Conservation (phyloP, 1,140 invertebrate species). For the Rhopalosiphum maidis region DNA sequence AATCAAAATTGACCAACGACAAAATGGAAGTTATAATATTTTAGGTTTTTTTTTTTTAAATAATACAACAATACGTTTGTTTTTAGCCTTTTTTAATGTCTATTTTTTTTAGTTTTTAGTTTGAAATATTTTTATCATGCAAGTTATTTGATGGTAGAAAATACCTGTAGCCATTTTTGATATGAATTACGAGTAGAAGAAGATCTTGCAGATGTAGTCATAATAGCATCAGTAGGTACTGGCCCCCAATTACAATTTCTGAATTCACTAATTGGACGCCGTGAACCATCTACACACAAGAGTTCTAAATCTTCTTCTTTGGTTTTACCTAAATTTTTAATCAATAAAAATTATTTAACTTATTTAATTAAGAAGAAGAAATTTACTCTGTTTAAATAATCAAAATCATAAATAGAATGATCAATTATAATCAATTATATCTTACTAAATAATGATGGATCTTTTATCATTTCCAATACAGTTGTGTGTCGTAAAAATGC, state of each 20-base stretch:
- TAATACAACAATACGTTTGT: not conserved
- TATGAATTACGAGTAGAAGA: slow-evolving; percentile 69
- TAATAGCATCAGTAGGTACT: slow-evolving; percentile 85
- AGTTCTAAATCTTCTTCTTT: slow-evolving; percentile 81
- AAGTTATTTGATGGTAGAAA: not conserved
- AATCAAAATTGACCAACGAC: not conserved
- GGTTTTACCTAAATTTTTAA: slow-evolving; percentile 37
- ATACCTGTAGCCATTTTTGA: slow-evolving; percentile 62
- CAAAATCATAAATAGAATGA: not conserved
- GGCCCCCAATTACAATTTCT: slow-evolving; percentile 84
- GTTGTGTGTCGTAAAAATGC: slow-evolving; percentile 92
- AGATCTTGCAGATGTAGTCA: slow-evolving; percentile 80
- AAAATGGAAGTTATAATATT: not conserved
- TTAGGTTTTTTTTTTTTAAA: not conserved
- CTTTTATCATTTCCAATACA: slow-evolving; percentile 73
- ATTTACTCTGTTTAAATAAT: not conserved
- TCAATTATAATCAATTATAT: not conserved
- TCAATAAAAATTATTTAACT: not conserved
- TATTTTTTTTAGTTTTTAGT: not conserved
- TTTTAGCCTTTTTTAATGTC: not conserved
- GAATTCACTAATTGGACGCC: slow-evolving; percentile 75
- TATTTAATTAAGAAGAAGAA: not conserved
- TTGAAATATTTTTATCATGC: not conserved
- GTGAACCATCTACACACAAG: slow-evolving; percentile 83
- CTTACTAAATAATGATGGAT: slow-evolving; percentile 68